phyloP scores from a whole-genome alignment of 2,888 invertebrate genomes.

The Furcula furcula region DNA sequence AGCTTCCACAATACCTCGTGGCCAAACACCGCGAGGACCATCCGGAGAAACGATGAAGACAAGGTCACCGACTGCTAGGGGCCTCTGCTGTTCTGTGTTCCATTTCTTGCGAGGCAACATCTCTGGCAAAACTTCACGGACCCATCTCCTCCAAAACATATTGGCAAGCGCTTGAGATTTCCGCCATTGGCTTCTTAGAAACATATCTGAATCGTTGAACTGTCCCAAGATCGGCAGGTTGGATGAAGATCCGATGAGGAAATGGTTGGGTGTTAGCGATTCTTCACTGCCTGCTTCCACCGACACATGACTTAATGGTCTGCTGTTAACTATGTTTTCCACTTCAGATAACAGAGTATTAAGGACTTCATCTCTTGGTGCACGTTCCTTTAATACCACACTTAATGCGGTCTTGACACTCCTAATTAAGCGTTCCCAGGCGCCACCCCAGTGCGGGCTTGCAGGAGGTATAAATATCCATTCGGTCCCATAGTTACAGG shows the following conservation, averaged over 20 bases:
- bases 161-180: conserved; percentile 11
- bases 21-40: too few species aligned
- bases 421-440: conserved; percentile 24
- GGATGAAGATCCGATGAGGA: conserved; percentile 20
- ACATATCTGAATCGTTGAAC: conserved; percentile 6
- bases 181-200: conserved; percentile 13
- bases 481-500: background rate
- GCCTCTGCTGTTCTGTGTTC: background rate
- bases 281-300: conserved; percentile 5
- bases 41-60: too few species aligned
- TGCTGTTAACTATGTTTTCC: conserved; percentile 16
- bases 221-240: conserved; percentile 4
- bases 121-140: conserved; percentile 8
- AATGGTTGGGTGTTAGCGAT: conserved; percentile 28
- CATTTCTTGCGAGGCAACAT: background rate
- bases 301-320: conserved; percentile 11
- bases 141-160: conserved; percentile 13
- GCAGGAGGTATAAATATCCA: conserved; percentile 22
- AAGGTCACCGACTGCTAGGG: background rate
- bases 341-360: too few species aligned
- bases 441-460: too few species aligned
- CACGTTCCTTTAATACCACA: conserved; percentile 16
- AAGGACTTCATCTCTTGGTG: conserved; percentile 10
- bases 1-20: too few species aligned
- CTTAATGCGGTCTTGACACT: conserved; percentile 16